Conservation (phyloP, 2,113 vertebrate species). For the Phyllostomus hastatus region DNA sequence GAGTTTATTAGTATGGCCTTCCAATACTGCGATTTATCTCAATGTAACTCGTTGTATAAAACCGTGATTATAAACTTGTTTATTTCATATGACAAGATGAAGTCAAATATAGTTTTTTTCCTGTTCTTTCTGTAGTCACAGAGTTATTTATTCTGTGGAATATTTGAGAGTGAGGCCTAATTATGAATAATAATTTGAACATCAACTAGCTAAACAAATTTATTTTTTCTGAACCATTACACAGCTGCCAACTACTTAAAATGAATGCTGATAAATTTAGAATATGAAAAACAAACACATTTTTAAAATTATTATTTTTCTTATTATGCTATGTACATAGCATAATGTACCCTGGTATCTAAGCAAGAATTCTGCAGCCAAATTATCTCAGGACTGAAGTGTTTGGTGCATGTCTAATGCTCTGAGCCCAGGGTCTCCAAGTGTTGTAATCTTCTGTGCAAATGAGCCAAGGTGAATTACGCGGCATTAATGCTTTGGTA, state of each 20-base stretch:
- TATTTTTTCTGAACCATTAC: not conserved
- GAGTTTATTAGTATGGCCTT: not conserved
- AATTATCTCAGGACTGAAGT: not conserved
- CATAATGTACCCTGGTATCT: not conserved
- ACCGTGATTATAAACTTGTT: not conserved
- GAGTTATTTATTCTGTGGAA: not conserved
- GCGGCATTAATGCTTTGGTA: not conserved
- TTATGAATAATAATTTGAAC: conserved; percentile 35
- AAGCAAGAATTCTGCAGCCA: not conserved
- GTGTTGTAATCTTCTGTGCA: not conserved
- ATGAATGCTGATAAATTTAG: conserved; percentile 26
- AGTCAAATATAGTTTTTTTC: not conserved
- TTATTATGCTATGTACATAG: not conserved
- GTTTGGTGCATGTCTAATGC: not conserved
- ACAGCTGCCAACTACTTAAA: conserved; percentile 25
- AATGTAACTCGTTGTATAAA: not conserved
- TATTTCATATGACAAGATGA: not conserved
- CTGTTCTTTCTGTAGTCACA: not conserved
- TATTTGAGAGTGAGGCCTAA: not conserved
- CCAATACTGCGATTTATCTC: not conserved
- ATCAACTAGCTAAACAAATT: conserved; percentile 19
- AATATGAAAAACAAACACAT: conserved; percentile 15
- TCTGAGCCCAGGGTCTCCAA: not conserved
- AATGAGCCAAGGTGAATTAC: conserved; percentile 1
- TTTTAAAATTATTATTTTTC: conserved; percentile 9